Conservation (phyloP, 2,888 invertebrate genomes). For the Eulithis prunata region DNA sequence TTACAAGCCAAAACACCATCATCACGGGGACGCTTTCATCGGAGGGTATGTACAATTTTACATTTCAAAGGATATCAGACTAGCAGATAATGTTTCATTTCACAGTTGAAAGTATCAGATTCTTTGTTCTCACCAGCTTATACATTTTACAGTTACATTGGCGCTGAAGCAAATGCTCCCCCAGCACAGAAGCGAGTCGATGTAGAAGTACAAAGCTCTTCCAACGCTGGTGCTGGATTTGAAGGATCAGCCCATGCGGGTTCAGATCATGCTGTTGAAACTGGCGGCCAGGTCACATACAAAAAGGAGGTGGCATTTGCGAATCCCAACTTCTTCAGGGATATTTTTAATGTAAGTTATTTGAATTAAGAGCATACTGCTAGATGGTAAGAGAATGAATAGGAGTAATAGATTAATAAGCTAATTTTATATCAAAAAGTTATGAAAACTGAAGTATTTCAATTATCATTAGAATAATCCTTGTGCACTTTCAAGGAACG, state of each 20-base stretch:
- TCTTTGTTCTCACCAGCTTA: too few species aligned
- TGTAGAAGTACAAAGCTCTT: slow-evolving; percentile 52
- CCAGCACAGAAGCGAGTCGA: slow-evolving; percentile 67
- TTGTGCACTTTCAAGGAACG: background rate
- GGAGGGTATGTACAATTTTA: slow-evolving; percentile 50
- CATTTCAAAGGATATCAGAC: too few species aligned
- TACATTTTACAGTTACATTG: slow-evolving; percentile 48
- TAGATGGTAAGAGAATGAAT: too few species aligned
- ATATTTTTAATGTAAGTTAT: slow-evolving; percentile 86
- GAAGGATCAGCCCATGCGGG: slow-evolving; percentile 48
- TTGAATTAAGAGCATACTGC: background rate
- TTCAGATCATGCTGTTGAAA: slow-evolving; percentile 32
- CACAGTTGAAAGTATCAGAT: too few species aligned
- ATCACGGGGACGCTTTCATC: slow-evolving; percentile 66
- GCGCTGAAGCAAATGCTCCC: slow-evolving; percentile 50
- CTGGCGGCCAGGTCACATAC: slow-evolving; percentile 50
- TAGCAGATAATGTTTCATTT: too few species aligned
- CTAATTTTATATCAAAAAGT: too few species aligned
- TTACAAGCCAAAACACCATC: slow-evolving; percentile 60
- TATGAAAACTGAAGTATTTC: too few species aligned
- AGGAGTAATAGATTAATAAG: too few species aligned
- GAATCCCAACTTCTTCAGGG: slow-evolving; percentile 81
- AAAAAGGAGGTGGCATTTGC: slow-evolving; percentile 62
- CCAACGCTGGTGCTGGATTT: slow-evolving; percentile 30
- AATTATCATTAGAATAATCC: too few species aligned